Percentiles rank a stretch among this genome's conserved stretches.
phyloP scores from a whole-genome alignment of 1,140 invertebrate species.

The Telenomus remus region DNA sequence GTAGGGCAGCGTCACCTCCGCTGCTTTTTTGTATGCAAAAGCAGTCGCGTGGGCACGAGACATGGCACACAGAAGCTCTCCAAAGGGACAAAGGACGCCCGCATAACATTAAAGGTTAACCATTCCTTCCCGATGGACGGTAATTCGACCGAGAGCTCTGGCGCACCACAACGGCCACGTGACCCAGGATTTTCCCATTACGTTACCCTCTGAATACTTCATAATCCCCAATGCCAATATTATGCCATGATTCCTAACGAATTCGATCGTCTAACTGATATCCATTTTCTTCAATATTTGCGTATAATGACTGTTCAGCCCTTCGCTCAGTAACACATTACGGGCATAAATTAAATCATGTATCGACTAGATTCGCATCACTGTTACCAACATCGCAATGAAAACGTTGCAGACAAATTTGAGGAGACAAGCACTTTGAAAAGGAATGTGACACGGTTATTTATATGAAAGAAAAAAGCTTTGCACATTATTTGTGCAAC shows the following conservation, averaged over 20 bases:
- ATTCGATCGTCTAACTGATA: constrained; percentile 25
- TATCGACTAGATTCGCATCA: no score
- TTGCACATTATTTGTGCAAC: background rate
- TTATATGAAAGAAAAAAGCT: no score
- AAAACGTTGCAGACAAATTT: no score
- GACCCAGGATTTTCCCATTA: constrained; percentile 63
- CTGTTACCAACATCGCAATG: no score
- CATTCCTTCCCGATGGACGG: constrained; percentile 62
- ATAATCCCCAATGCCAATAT: constrained; percentile 44
- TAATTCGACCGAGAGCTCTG: constrained; percentile 58
- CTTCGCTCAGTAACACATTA: background rate
- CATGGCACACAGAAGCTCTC: constrained; percentile 64
- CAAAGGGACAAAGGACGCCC: constrained; percentile 71
- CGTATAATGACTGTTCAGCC: background rate
- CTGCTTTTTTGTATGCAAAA: constrained; percentile 67
- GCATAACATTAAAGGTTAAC: constrained; percentile 71
- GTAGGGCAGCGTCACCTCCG: constrained; percentile 41
- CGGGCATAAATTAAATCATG: no score
- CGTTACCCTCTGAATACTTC: constrained; percentile 56
- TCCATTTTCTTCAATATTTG: constrained; percentile 12
- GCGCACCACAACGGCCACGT: constrained; percentile 62
- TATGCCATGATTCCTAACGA: constrained; percentile 17
- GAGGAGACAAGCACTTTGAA: no score
- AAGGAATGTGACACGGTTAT: no score
- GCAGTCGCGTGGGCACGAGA: constrained; percentile 52